phyloP scores from a whole-genome alignment of 2,888 invertebrate species.

The Gisinianus flammeolus region DNA sequence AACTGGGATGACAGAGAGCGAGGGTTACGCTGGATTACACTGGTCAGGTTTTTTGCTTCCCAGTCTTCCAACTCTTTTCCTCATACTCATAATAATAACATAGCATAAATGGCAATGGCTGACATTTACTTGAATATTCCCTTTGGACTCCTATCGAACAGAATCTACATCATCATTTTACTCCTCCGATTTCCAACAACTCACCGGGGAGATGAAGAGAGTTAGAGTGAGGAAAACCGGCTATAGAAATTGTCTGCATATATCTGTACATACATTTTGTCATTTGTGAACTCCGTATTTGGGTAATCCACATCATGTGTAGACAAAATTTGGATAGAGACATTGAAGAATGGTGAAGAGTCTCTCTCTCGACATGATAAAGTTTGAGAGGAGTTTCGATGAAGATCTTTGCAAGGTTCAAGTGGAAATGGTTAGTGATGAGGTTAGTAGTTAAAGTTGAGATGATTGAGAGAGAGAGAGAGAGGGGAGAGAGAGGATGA shows the following conservation, averaged over 20 bases:
- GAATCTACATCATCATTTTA: no score
- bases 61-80: background rate
- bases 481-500: no score
- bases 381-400: background rate
- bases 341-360: background rate
- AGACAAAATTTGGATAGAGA: constrained; percentile 1
- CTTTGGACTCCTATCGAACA: background rate
- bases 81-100: no score
- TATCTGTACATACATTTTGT: background rate
- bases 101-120: background rate
- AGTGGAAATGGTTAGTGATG: background rate
- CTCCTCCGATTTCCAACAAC: background rate
- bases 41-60: background rate
- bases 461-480: no score
- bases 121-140: background rate
- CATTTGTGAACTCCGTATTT: background rate
- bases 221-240: background rate
- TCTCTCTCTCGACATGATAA: background rate
- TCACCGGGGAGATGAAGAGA: background rate
- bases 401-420: background rate
- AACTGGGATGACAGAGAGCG: no score
- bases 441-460: no score
- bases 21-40: background rate
- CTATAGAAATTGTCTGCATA: background rate
- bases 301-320: background rate